Base-by-base conservation (phyloP, 2,888 invertebrate genomes). In the Xestia sexstrigata region DNA sequence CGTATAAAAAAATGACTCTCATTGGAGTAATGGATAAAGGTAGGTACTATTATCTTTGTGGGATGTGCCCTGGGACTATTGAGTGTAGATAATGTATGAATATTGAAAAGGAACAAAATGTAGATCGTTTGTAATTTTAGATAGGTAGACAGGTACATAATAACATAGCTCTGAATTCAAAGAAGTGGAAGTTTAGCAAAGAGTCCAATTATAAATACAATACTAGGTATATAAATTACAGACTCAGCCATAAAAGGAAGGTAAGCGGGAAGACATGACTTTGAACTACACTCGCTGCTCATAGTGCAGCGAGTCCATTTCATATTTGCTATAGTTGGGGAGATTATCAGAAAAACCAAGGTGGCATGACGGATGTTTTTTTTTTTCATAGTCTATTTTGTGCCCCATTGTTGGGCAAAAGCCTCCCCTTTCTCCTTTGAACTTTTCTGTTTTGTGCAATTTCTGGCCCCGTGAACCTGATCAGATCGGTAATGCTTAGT, bases 1-100 rank as follows among this genome's bases (percentile, higher is more conserved):
- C 20, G 13, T 20, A 47, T 58, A 70, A 78, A 74, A 78, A 78
- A 63, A 47, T 49, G 15, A 39, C 30, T 52, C 58, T 15, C 30
- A 49, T 26, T n/a, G n/a, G 13, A 39, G 17, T 39, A 65, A 39
- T 78, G 15, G 26, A 47, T 47, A 23, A 15, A 20, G 23, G 17
- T 45, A 49, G 23, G 39, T n/a, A 23, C 17, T 60, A 15, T 35
- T 77, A 77, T 47, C 17, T 30, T 30, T 1, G 20, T 30, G 47
- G 47, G 39, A 47, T 35, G 30, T 68, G 52, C 47, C 45, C 17
- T 15, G 52, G 78, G 45, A 63, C 23, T n/a, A 39, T 63, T 63
- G 35, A 47, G 23, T 17, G 17, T 30, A 30, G 60, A 30, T n/a
- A 15, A 39, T 63, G 9, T 74, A 45, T 52, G 26, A 30, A 49